Base-by-base conservation (phyloP, 2,888 invertebrate genomes). In the Sialis lutaria region DNA sequence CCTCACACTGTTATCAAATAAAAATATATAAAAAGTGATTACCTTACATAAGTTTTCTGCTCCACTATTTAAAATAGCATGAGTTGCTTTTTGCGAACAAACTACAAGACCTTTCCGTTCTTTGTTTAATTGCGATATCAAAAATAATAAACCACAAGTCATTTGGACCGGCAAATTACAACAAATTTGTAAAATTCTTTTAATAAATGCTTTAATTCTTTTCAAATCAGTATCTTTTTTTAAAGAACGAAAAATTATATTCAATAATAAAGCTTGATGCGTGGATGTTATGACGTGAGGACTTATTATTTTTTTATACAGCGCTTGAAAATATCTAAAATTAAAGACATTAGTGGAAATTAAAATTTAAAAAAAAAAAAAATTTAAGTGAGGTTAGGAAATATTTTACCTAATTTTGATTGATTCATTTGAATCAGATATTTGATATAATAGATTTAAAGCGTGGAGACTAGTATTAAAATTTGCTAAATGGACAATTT, bases 291-390 rank as follows among this genome's bases (percentile, higher is more conserved):
- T 69, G 48, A 90, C 63, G 48, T 82, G 79, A 0, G 86, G 72
- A 61, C 88, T 88, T 0, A 82, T 62, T 48, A 98, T 62, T 61
- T 93, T 93, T 22, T 78, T 76, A 61, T 98, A 98, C 34, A 98
- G 73, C 1, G 91, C 84, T 50, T 79, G 77, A 67, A 93, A 96
- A 67, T 82, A 91, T 55, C 85, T 81, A 60, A 50, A 40, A 33
- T 33, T 8, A 47, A 35, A 35, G 37, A 42, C 31, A 42, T 34
- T 33, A 34, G 9, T 6, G 8, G 2, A 3, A 35, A 3, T 22
- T 2, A 22, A 22, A 22, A 22, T 22, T 22, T 2, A 22, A 22
- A 39, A 49, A 40, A 43, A 48, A 42, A 34, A 50, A 43, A 13
- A 44, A 2, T 5, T 44, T n/a, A n/a, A n/a, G n/a, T n/a, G n/a